Percentiles rank a stretch among this genome's conserved stretches.
Conservation (phyloP, 2,113 vertebrate species). For the Lepisosteus osseus region DNA sequence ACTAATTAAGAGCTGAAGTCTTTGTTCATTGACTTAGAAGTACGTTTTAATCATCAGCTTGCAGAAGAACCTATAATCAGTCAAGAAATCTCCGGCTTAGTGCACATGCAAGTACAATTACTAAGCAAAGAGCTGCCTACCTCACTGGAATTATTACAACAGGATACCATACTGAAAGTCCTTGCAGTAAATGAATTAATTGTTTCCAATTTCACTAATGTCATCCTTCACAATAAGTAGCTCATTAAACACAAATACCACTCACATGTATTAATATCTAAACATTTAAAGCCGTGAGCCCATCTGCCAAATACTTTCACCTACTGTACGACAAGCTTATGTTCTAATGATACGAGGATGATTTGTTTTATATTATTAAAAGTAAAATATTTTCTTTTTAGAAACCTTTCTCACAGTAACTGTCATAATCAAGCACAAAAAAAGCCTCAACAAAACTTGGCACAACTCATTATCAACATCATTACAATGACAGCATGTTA, state of each 20-base stretch:
- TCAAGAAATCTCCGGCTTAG: slow-evolving; percentile 1
- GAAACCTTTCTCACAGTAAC: slow-evolving; percentile 8
- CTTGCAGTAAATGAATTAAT: slow-evolving; percentile 33
- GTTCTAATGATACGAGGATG: slow-evolving; percentile 5
- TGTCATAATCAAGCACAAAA: slow-evolving; percentile 22
- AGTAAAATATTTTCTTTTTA: neutral
- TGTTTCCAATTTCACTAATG: slow-evolving; percentile 22
- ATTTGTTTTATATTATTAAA: slow-evolving; percentile 12
- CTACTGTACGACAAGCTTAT: neutral
- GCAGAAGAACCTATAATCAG: slow-evolving; percentile 14
- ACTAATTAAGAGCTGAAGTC: slow-evolving; percentile 24
- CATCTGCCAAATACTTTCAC: slow-evolving; percentile 1
- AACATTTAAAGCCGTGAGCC: neutral
- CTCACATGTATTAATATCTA: neutral
- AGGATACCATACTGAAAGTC: slow-evolving; percentile 15
- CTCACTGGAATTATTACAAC: slow-evolving; percentile 7
- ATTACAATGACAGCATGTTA: slow-evolving; percentile 32
- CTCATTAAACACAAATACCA: slow-evolving; percentile 23
- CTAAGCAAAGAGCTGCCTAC: neutral
- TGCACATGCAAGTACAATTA: slow-evolving; percentile 1
- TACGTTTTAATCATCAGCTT: slow-evolving; percentile 23
- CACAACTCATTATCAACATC: slow-evolving; percentile 33
- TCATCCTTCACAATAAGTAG: slow-evolving; percentile 21
- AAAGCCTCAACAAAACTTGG: slow-evolving; percentile 5
- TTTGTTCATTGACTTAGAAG: slow-evolving; percentile 27